Percentiles rank a stretch among this genome's conserved stretches.
Conservation (phyloP, 2,888 invertebrate genomes). For the Periphyllus acericola region DNA sequence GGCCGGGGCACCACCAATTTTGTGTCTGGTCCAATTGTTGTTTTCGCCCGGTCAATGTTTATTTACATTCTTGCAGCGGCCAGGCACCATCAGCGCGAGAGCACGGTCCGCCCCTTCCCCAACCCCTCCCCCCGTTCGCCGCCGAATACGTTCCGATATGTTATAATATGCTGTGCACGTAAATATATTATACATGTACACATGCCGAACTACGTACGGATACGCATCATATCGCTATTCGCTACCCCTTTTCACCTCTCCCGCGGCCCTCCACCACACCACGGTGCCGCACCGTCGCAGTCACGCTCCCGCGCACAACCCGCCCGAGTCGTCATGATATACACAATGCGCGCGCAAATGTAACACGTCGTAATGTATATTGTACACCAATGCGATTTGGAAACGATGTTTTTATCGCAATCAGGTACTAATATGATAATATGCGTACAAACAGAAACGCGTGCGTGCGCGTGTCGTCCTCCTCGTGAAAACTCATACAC, state of each 20-base stretch:
- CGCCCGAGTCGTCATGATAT: background rate
- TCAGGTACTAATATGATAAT: slow-evolving; percentile 41
- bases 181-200: too few relatives aligned
- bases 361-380: background rate
- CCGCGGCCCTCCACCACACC: too few relatives aligned
- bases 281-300: too few relatives aligned
- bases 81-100: background rate
- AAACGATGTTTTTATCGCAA: slow-evolving; percentile 17
- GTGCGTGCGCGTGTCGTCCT: background rate
- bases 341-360: background rate
- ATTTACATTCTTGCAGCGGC: slow-evolving; percentile 55
- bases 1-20: slow-evolving; percentile 28
- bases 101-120: background rate
- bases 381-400: too few relatives aligned
- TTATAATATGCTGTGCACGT: too few relatives aligned
- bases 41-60: slow-evolving; percentile 54
- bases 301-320: background rate
- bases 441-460: background rate
- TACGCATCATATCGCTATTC: background rate
- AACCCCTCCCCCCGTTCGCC: background rate
- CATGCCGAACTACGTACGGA: background rate
- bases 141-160: background rate
- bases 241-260: background rate
- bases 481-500: slow-evolving; percentile 23
- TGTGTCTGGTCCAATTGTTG: slow-evolving; percentile 54